Base-by-base conservation (phyloP, 2,888 invertebrate species). In the Cataglyphis livida region DNA sequence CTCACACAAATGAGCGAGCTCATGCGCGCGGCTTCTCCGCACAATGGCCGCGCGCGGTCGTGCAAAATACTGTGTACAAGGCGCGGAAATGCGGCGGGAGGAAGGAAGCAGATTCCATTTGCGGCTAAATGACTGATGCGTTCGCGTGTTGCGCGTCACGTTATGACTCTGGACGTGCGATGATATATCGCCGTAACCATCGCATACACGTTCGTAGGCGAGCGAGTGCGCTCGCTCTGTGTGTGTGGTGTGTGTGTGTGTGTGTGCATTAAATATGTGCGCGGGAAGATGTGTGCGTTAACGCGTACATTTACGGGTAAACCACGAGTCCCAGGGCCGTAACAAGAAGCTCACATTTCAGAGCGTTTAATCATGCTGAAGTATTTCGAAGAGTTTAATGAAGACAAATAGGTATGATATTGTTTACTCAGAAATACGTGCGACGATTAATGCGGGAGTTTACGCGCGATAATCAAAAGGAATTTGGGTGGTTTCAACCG, bases 81-180 rank as follows among this genome's bases (percentile, higher is more conserved):
- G 90, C 84, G 89, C 90, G 90, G 90, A 90, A 90, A 89, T 85
- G 87, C 83, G 90, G 90, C 89, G 87, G 89, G 90, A 89, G 92
- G 90, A 92, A 91, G 91, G 90, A 90, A 92, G 91, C 91, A 89
- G 91, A 90, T 92, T 92, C 91, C 93, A 93, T 93, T 93, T 93
- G 92, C 88, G 91, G 91, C 92, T 93, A 93, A 93, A 93, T 93
- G 93, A 93, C 93, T 93, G 93, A 93, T 93, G 93, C 91, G 89
- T 86, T 87, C 85, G 88, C 89, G 90, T 90, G 90, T 90, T 90
- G 84, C 88, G 84, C 89, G 87, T 90, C 89, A 90, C 91, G 90
- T 91, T 92, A 92, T 92, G 92, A 92, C 92, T 92, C 90, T 91
- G 91, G 92, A 93, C 93, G 91, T 91, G 91, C 90, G 89, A 90